A percentile compares a stretch with the other conserved stretches of the same genome.
Conservation (phyloP, 1,140 invertebrate genomes). For the Formica selysi region DNA sequence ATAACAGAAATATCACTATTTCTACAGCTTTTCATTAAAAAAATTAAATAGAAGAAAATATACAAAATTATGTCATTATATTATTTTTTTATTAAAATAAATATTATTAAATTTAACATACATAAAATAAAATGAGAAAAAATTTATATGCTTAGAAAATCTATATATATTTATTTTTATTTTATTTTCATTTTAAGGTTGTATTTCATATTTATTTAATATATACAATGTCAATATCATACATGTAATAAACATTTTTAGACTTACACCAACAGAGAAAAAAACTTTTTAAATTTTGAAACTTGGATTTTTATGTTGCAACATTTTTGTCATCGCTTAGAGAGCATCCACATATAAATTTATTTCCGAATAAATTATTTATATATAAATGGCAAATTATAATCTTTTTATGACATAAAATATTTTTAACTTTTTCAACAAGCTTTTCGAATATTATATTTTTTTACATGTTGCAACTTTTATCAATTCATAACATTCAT, state of each 20-base stretch:
- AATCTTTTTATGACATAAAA: background rate
- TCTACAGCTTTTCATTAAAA: constrained; percentile 31
- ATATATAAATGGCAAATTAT: background rate
- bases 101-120: constrained; percentile 1
- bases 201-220: background rate
- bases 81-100: background rate
- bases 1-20: constrained; percentile 68
- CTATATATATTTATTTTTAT: background rate
- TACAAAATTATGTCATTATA: background rate
- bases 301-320: background rate
- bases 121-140: background rate
- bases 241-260: background rate
- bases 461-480: constrained; percentile 11
- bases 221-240: background rate
- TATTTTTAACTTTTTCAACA: background rate
- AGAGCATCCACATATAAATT: background rate
- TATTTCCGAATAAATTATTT: background rate
- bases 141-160: constrained; percentile 1
- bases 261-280: background rate
- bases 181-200: constrained; percentile 22
- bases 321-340: background rate
- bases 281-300: constrained; percentile 8
- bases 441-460: background rate
- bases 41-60: constrained; percentile 14
- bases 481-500: background rate